Evolutionary conservation across 2,113 vertebrate species (phyloP), one percentile per base, ranked within the genome.

Genomic region (Sebastes schlegelii): DNA sequence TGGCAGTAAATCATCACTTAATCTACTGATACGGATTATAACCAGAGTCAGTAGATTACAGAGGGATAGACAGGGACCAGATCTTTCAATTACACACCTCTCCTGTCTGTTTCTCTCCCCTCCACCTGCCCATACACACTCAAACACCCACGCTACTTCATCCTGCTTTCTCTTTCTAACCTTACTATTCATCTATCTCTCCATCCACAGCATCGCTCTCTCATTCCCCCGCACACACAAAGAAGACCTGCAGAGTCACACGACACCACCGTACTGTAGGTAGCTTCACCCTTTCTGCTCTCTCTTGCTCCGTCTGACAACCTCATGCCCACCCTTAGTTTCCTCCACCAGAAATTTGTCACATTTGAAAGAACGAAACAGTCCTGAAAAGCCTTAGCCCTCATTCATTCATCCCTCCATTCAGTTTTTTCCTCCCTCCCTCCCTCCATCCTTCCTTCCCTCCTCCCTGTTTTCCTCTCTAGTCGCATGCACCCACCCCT

Each of bases 331-430:
- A 48, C 16, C 14, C 5, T 34, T n/a, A 26, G 26, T 60, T 11
- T 46, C 55, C 42, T 66, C 51, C 26, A 42, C 45, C 74, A 26
- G 21, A 51, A 62, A 58, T 63, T 40, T 71, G 71, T 68, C 62
- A 14, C 73, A 87, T 82, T 78, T 73, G 74, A 76, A 80, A 62
- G 64, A 81, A 71, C 73, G 62, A 85, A 92, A 86, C 55, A 34
- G 76, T 83, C 74, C 77, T 66, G 68, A 81, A 84, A 82, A 66
- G 54, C 71, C 42, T 64, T 21, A 45, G 5, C 40, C 77, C 86
- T 85, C 90, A 90, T 94, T 92, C 93, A 94, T 92, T 90, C 90
- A 86, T 91, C 67, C 62, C 80, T 92, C 91, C 93, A 92, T 94
- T 95, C 89, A 94, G 82, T 55, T 91, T 86, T 90, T 76, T 12